Base-by-base conservation (phyloP, 2,113 vertebrate genomes). In the Sialia sialis region DNA sequence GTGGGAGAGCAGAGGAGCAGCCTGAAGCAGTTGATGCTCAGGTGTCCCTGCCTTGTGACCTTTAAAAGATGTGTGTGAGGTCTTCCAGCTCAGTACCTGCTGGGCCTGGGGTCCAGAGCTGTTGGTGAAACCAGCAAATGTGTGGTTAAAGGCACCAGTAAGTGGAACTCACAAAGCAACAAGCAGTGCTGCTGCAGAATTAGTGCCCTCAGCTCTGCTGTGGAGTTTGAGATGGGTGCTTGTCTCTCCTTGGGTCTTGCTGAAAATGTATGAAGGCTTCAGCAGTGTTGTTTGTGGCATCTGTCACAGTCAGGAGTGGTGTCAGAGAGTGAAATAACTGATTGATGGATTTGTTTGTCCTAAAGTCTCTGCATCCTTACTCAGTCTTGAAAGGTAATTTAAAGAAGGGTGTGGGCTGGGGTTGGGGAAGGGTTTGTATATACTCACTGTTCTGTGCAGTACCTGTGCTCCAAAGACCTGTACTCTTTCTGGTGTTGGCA, bases 201-300 rank as follows among this genome's bases (percentile, higher is more conserved):
- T 2, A 21, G 64, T 13, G 17, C 46, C 46, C 44, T 69, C 27
- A 41, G 43, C 29, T 34, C 56, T 58, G 51, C 52, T 54, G 56
- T 54, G 48, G 26, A 27, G 17, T 43, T 38, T 13, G 25, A 69
- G 51, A n/a, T 56, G 36, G 34, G 12, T 43, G n/a, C 34, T 38
- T 6, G 32, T 32, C 38, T 66, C 52, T 10, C 20, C 32, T 70
- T 2, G 1, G 8, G 6, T 17, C 77, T 54, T 81, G 26, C 52
- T 78, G 69, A 29, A 75, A 90, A 43, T 0, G 0, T 8, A 1
- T 4, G 27, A 9, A 48, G 55, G 12, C 38, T 70, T 81, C 0
- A 74, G 43, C 72, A 44, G 0, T n/a, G 30, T 29, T 66, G 46
- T 7, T 36, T 76, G 59, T 68, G 67, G 54, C 67, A 64, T 70